These are phyloP conservation scores for Heliconius ethilla DNA, from an alignment of 2,888 invertebrate species.

Conservation along the genomic window DNA sequence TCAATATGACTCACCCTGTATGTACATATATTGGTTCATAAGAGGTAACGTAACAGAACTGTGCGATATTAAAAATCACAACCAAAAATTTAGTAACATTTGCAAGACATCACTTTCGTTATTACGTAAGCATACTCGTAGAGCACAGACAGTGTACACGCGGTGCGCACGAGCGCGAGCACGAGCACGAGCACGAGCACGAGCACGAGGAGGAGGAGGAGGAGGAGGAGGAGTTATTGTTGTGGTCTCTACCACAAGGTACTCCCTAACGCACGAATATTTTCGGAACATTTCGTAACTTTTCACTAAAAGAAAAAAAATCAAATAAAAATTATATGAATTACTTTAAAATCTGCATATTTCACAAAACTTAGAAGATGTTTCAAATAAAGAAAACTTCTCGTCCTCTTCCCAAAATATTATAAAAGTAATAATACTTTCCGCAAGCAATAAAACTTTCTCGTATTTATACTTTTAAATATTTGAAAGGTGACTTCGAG, in stretches of 20 bases:
- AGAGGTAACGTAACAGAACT: not conserved
- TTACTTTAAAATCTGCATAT: not conserved
- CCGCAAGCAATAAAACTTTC: not conserved
- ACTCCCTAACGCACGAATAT: no score
- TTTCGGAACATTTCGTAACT: no score
- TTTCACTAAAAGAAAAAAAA: no score
- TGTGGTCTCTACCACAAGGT: no score
- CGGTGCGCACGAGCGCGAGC: no score
- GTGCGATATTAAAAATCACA: not conserved
- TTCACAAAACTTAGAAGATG: not conserved
- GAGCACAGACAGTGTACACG: no score
- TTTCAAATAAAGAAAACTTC: not conserved
- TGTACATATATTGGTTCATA: not conserved
- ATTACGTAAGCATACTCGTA: constrained; percentile 2
- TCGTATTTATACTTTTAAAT: constrained; percentile 2
- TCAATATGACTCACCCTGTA: no score
- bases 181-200: no score
- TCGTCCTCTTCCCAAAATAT: not conserved
- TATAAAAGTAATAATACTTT: not conserved
- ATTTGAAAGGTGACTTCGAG: constrained; percentile 2
- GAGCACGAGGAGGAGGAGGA: no score
- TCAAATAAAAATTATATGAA: no score
- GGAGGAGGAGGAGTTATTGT: no score
- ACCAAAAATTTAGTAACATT: not conserved
- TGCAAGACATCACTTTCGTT: constrained; percentile 8